Evolutionary conservation across 2,797 vertebrate genomes (phyloP), one percentile per base, ranked within the genome.

Genomic region (Falco columbarius): DNA sequence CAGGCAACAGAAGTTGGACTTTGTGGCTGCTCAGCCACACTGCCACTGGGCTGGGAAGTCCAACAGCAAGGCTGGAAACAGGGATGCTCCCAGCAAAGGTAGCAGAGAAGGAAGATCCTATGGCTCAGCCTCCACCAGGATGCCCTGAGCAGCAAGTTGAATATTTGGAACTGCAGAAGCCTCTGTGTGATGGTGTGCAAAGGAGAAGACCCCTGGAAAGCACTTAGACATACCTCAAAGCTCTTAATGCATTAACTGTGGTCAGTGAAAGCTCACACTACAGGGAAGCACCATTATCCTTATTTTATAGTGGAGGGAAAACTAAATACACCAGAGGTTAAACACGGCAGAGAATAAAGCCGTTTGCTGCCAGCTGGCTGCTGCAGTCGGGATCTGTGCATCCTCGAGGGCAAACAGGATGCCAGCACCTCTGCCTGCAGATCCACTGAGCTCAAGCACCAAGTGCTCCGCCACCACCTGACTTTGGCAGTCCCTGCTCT

Each of bases 371-470:
- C 75, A 79, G 47, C 4, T 34, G 63, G 42, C 32, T 34, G 67
- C 82, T 83, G 52, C 22, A 20, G 40, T 20, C 56, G 42, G 81
- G 27, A 38, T 52, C 44, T 59, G n/a, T 23, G 56, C n/a, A n/a
- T 36, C 58, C 71, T 10, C 3, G 7, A 54, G 72, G 61, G 38
- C 89, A 93, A 51, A 56, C 3, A 5, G 56, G 11, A 14, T 14
- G 9, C 12, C 56, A 47, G 40, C 56, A 34, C 42, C 67, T 87
- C 32, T 9, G 36, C 42, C 55, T 23, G 72, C 71, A 82, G 81
- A 29, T 27, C 44, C 36, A 3, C 62, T 0, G 1, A 18, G 46
- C 46, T 40, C 30, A 4, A 8, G 34, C 49, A 46, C 44, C 13
- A 21, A 38, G 62, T 7, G 34, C 83, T 80, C 52, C 58, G 58